phyloP scores from a whole-genome alignment of 1,140 invertebrate genomes.

The Drosophila guanche region DNA sequence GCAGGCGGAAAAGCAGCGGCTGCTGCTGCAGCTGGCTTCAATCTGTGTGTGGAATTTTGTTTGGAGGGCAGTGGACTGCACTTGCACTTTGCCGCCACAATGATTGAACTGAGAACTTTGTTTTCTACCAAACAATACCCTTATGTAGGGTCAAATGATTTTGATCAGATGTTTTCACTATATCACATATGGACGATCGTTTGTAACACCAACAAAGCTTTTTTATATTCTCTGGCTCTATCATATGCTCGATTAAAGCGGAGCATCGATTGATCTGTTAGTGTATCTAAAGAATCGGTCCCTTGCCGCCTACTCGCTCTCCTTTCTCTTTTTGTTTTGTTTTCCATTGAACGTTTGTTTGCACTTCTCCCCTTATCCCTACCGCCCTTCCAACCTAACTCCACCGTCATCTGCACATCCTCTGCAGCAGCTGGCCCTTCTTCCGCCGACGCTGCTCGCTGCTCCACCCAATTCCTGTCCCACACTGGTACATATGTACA shows the following conservation, averaged over 20 bases:
- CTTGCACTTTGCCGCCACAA: conserved; percentile 38
- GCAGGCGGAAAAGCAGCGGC: conserved; percentile 18
- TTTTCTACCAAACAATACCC: no score
- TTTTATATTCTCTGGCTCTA: no score
- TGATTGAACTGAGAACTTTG: conserved; percentile 61
- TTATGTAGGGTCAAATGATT: no score
- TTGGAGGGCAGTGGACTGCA: conserved; percentile 27
- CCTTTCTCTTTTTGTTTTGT: conserved; percentile 26
- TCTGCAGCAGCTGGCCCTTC: conserved; percentile 9
- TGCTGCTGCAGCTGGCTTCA: conserved; percentile 60
- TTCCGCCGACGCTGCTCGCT: not conserved
- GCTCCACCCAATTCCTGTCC: conserved; percentile 1
- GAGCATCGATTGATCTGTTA: no score
- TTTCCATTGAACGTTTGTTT: conserved; percentile 54
- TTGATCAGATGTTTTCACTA: no score
- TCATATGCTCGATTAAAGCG: no score
- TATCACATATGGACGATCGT: no score
- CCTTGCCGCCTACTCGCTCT: conserved; percentile 23
- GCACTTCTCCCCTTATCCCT: conserved; percentile 23
- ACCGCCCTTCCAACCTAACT: conserved; percentile 15
- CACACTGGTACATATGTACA: conserved; percentile 4
- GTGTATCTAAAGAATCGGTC: no score
- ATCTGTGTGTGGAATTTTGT: conserved; percentile 47
- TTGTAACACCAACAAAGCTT: no score
- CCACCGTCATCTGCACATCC: not conserved